Conservation (phyloP, 2,888 invertebrate species). For the Dicycla oo region DNA sequence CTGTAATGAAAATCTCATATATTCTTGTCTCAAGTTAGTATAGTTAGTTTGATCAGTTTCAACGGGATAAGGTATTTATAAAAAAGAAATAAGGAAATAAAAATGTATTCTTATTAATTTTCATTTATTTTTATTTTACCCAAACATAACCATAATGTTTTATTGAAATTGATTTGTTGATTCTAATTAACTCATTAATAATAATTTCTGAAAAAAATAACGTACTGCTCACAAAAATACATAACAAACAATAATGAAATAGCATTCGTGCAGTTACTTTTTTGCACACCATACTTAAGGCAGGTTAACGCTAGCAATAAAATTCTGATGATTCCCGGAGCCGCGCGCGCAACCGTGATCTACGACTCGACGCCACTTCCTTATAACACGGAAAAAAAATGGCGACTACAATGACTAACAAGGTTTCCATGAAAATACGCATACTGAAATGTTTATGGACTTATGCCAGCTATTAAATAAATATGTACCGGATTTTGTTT, state of each 20-base stretch:
- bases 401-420: constrained; percentile 74
- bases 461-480: constrained; percentile 29
- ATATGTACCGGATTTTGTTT: constrained; percentile 7
- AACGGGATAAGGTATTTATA: too few species aligned
- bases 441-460: constrained; percentile 53
- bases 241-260: constrained; percentile 10
- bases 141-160: background rate
- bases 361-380: constrained; percentile 74
- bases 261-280: constrained; percentile 14
- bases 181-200: too few species aligned
- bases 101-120: too few species aligned
- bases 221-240: background rate
- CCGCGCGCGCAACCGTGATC: constrained; percentile 65
- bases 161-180: background rate
- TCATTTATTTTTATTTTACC: background rate
- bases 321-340: constrained; percentile 70
- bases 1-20: too few species aligned
- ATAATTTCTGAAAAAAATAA: background rate
- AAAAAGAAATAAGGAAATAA: background rate
- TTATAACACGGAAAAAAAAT: constrained; percentile 76
- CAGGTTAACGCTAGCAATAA: constrained; percentile 65
- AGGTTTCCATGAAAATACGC: constrained; percentile 75
- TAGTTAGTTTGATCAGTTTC: background rate
- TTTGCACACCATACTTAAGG: constrained; percentile 59
- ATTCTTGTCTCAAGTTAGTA: too few species aligned